These are phyloP conservation scores for Xanthia icteritia DNA, from an alignment of 2,888 invertebrate species.

Conservation along the genomic window DNA sequence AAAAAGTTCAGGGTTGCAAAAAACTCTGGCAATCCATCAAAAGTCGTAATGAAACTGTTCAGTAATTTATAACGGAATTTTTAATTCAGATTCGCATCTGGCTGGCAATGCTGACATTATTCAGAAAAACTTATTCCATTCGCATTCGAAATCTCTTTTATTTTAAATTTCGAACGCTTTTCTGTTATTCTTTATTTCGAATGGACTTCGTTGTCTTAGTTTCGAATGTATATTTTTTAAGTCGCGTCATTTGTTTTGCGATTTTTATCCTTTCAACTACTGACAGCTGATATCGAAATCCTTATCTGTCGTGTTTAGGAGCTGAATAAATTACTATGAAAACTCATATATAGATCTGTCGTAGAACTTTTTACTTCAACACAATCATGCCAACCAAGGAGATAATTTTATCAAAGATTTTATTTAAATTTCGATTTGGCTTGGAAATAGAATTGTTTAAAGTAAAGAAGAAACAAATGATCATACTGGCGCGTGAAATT, in stretches of 20 bases:
- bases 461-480: too few relatives aligned
- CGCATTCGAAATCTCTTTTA: slow-evolving; percentile 11
- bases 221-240: background rate
- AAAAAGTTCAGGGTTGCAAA: background rate
- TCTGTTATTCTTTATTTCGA: slow-evolving; percentile 28
- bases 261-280: too few relatives aligned
- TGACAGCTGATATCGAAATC: too few relatives aligned
- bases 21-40: slow-evolving; percentile 22
- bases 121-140: slow-evolving; percentile 36
- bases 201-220: background rate
- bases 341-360: too few relatives aligned
- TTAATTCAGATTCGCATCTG: slow-evolving; percentile 49
- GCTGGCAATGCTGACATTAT: slow-evolving; percentile 42
- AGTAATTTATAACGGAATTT: slow-evolving; percentile 43
- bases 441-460: too few relatives aligned
- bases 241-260: background rate
- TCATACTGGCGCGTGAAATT: too few relatives aligned
- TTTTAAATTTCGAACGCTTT: slow-evolving; percentile 34
- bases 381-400: too few relatives aligned
- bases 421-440: too few relatives aligned
- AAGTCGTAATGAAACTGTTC: slow-evolving; percentile 18
- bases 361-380: too few relatives aligned
- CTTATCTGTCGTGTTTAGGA: too few relatives aligned
- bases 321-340: too few relatives aligned
- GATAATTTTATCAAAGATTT: too few relatives aligned